Conservation (phyloP, 1,140 invertebrate species). For the Caenorhabditis tropicalis region DNA sequence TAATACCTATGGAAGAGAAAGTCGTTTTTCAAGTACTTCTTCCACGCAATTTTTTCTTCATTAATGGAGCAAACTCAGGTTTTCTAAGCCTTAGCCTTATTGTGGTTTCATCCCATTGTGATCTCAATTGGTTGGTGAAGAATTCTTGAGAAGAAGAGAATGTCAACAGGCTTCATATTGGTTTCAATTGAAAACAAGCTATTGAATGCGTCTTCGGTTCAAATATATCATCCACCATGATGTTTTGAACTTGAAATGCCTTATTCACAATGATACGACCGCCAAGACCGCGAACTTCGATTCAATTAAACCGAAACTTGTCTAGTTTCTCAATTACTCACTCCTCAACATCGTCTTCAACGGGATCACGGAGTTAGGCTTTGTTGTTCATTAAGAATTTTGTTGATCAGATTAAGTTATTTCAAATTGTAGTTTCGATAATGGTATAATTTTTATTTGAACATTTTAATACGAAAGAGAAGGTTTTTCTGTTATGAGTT, state of each 20-base stretch:
- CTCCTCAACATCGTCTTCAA: not conserved
- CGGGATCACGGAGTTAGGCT: not conserved
- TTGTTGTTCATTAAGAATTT: no score
- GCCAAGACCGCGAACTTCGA: not conserved
- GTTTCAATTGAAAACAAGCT: constrained; percentile 34
- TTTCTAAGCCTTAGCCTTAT: not conserved
- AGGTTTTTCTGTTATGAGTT: no score
- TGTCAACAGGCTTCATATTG: constrained; percentile 37
- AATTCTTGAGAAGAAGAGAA: constrained; percentile 20
- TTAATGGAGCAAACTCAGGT: no score
- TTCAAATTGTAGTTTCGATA: no score
- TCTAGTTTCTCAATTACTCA: constrained; percentile 37
- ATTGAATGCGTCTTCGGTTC: not conserved
- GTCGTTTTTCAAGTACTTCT: no score
- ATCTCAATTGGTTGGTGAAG: constrained; percentile 42
- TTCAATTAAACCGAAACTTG: constrained; percentile 12
- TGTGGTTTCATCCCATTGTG: not conserved
- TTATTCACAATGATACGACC: constrained; percentile 1
- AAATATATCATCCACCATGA: constrained; percentile 7
- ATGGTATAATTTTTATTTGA: no score
- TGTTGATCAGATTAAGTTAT: not conserved
- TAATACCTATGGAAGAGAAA: no score
- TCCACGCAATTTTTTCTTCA: no score
- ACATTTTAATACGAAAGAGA: no score
- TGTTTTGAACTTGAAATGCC: not conserved